Evolutionary conservation across 2,113 vertebrate species (phyloP).

Genomic region (pig (Sus scrofa)): DNA sequence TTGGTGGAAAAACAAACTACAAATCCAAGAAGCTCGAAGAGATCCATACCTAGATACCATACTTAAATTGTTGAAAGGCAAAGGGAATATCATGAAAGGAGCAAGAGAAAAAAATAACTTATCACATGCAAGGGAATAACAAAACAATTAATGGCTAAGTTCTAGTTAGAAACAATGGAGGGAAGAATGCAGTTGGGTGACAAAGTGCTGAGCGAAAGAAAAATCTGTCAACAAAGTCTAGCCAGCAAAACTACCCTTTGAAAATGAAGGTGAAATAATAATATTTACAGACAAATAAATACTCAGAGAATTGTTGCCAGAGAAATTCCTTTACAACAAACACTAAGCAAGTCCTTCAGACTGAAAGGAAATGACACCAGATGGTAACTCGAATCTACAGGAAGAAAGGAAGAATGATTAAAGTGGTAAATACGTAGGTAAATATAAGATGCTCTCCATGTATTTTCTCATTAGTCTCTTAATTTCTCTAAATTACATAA

Average conservation of each 20-base stretch:
- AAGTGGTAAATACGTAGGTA: background rate
- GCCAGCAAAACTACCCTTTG: background rate
- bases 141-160: background rate
- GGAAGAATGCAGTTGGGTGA: background rate
- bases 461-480: background rate
- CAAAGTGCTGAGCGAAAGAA: background rate
- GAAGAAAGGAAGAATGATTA: background rate
- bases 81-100: background rate
- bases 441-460: background rate
- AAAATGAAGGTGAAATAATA: background rate
- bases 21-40: background rate
- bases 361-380: background rate
- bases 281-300: background rate
- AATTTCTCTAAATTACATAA: background rate
- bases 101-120: background rate
- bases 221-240: background rate
- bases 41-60: background rate
- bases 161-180: background rate
- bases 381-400: background rate
- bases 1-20: background rate
- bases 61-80: background rate
- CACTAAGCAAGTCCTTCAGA: background rate
- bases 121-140: background rate
- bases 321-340: background rate
- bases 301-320: background rate